phyloP scores from a whole-genome alignment of 2,888 invertebrate species.

The Drepana falcataria region DNA sequence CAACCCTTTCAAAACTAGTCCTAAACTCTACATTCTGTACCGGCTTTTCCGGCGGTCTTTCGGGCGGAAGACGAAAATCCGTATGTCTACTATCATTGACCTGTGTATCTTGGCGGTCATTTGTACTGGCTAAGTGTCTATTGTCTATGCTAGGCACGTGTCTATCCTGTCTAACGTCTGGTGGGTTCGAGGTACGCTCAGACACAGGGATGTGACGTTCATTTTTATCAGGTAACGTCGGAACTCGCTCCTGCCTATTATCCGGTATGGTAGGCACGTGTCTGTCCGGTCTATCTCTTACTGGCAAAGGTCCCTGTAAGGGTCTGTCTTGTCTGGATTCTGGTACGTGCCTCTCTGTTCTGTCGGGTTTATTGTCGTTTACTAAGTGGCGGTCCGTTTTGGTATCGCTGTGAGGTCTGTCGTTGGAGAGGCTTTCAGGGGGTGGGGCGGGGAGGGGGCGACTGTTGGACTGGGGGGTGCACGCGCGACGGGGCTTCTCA shows the following conservation, averaged over 20 bases:
- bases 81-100: slow-evolving; percentile 21
- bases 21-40: slow-evolving; percentile 18
- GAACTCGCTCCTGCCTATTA: slow-evolving; percentile 18
- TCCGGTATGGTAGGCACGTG: slow-evolving; percentile 19
- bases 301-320: slow-evolving; percentile 5
- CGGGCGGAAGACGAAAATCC: slow-evolving; percentile 44
- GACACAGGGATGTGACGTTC: slow-evolving; percentile 22
- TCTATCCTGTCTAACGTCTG: slow-evolving; percentile 14
- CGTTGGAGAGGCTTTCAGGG: slow-evolving; percentile 37
- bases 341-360: slow-evolving; percentile 8
- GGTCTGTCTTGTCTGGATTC: slow-evolving; percentile 17
- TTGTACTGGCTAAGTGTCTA: slow-evolving; percentile 9
- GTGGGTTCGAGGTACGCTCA: slow-evolving; percentile 2
- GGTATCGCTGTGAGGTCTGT: slow-evolving; percentile 25
- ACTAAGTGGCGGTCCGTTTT: slow-evolving; percentile 12
- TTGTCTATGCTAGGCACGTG: slow-evolving; percentile 8
- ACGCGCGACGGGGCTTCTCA: slow-evolving; percentile 66
- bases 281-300: slow-evolving; percentile 14
- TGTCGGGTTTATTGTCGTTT: slow-evolving; percentile 6
- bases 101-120: slow-evolving; percentile 8
- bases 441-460: slow-evolving; percentile 66
- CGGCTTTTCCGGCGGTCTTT: slow-evolving; percentile 49
- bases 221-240: slow-evolving; percentile 17
- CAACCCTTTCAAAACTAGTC: slow-evolving; percentile 38
- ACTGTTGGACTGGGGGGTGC: slow-evolving; percentile 67